Evolutionary conservation across 2,797 vertebrate species (phyloP).

Genomic region (Anguilla pacifica): DNA sequence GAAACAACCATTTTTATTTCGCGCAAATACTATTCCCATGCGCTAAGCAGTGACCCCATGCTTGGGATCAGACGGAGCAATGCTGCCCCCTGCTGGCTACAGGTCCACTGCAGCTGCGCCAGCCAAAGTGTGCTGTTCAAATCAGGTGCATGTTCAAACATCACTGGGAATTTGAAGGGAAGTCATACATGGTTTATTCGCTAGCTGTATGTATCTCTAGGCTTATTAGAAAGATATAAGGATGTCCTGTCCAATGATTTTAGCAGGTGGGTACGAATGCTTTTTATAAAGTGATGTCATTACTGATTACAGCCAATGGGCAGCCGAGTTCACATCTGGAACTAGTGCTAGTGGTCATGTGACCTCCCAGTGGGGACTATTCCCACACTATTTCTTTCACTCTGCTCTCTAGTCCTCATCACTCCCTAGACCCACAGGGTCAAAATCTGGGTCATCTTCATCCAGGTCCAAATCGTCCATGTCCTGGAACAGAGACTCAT

Average conservation of each 20-base stretch:
- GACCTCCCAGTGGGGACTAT: constrained; percentile 48
- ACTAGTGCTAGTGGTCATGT: constrained; percentile 54
- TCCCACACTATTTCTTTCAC: constrained; percentile 30
- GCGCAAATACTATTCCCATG: constrained; percentile 1
- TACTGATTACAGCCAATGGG: constrained; percentile 34
- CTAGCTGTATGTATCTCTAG: constrained; percentile 22
- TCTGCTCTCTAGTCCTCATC: constrained; percentile 75
- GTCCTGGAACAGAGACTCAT: constrained; percentile 97
- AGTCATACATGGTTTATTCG: neutral
- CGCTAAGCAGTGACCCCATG: neutral
- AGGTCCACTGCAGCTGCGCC: constrained; percentile 16
- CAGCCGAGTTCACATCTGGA: constrained; percentile 65
- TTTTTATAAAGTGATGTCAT: constrained; percentile 25
- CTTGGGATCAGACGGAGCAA: constrained; percentile 2
- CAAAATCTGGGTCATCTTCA: constrained; percentile 90
- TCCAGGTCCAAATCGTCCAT: constrained; percentile 95
- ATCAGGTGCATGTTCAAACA: neutral
- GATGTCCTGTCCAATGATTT: constrained; percentile 15
- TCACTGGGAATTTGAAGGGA: neutral
- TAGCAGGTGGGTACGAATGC: constrained; percentile 28
- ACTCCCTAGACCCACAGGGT: constrained; percentile 84
- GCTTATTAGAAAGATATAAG: constrained; percentile 52
- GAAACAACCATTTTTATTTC: neutral
- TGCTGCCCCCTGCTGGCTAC: constrained; percentile 42
- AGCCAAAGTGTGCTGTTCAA: neutral